phyloP scores from a whole-genome alignment of 2,797 vertebrate genomes.

The Malurus splendens region DNA sequence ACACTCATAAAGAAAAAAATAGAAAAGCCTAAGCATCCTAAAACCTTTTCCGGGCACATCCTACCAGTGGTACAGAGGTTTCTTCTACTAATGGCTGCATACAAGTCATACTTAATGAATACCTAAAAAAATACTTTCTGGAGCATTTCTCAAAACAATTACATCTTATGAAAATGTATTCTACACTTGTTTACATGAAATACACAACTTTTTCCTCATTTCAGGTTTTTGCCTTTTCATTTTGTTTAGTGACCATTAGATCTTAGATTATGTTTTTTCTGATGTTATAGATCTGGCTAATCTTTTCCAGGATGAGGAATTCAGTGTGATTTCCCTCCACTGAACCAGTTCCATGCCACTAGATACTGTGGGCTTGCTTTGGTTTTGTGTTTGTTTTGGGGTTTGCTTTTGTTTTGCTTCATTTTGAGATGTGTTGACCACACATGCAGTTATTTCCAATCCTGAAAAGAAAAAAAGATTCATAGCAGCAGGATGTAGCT shows the following conservation, averaged over 20 bases:
- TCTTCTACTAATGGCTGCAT: background rate
- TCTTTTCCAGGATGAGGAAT: background rate
- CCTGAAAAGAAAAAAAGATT: background rate
- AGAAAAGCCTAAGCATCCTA: background rate
- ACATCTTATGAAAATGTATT: background rate
- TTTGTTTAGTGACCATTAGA: background rate
- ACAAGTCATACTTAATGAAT: background rate
- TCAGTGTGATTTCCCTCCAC: background rate
- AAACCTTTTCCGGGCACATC: background rate
- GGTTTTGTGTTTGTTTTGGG: background rate
- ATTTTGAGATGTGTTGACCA: background rate
- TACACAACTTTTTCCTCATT: background rate
- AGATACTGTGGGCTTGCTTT: background rate
- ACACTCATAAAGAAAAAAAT: background rate
- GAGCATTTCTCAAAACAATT: background rate
- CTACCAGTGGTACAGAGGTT: background rate
- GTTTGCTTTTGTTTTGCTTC: background rate
- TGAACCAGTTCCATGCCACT: background rate
- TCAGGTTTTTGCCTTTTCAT: background rate
- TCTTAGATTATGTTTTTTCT: background rate
- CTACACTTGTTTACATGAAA: background rate
- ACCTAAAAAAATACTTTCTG: background rate
- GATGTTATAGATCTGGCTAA: background rate
- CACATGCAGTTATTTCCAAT: background rate
- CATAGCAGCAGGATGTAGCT: background rate